phyloP scores from a whole-genome alignment of 2,888 invertebrate species.

The Eupithecia subfuscata region DNA sequence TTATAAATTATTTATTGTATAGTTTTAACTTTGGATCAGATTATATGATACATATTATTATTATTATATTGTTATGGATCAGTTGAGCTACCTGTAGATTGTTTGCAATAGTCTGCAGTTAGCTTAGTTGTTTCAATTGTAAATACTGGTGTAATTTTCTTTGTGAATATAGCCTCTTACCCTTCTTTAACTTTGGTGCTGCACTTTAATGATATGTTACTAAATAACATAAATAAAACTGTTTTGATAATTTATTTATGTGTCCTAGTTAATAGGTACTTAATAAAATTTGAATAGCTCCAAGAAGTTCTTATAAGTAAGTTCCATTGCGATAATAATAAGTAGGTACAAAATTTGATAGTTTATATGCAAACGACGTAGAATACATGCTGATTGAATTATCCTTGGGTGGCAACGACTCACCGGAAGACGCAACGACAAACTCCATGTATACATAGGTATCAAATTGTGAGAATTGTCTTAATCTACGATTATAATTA shows the following conservation, averaged over 20 bases:
- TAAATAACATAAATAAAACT: neutral
- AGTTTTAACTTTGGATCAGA: too few relatives aligned
- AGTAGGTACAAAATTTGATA: neutral
- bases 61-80: too few relatives aligned
- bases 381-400: slow-evolving; percentile 2
- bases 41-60: too few relatives aligned
- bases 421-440: slow-evolving; percentile 3
- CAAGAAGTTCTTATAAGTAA: slow-evolving; percentile 6
- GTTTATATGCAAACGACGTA: slow-evolving; percentile 7
- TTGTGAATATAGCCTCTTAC: too few relatives aligned
- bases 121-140: too few relatives aligned
- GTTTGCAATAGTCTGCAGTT: too few relatives aligned
- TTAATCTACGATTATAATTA: neutral
- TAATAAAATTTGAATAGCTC: neutral
- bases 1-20: neutral
- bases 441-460: neutral
- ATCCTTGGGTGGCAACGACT: slow-evolving; percentile 13
- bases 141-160: too few relatives aligned
- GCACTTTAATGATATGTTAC: too few relatives aligned
- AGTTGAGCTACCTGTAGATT: too few relatives aligned
- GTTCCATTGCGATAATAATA: slow-evolving; percentile 11
- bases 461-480: neutral
- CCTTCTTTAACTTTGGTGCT: too few relatives aligned
- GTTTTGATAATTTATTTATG: neutral
- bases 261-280: neutral